phyloP scores from a whole-genome alignment of 2,888 invertebrate species.

The Agrypnus murinus region DNA sequence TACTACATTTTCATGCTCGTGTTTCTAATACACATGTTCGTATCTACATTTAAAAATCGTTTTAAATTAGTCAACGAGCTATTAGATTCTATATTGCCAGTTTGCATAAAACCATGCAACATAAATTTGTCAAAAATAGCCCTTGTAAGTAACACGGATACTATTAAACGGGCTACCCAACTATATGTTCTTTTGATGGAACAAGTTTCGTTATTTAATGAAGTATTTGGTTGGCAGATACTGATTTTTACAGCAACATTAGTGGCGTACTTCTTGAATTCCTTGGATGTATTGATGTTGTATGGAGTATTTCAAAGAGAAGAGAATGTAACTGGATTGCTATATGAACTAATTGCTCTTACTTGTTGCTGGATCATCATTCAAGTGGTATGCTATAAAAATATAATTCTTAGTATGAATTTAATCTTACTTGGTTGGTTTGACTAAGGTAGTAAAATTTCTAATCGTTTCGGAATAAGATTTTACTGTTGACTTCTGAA shows the following conservation, averaged over 20 bases:
- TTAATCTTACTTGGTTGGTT: too few species aligned
- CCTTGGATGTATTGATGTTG: background rate
- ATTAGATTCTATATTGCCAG: background rate
- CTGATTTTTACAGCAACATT: background rate
- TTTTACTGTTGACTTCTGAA: too few species aligned
- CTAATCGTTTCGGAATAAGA: too few species aligned
- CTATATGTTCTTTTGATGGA: constrained; percentile 1
- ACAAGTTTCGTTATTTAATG: constrained; percentile 13
- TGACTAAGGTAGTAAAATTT: too few species aligned
- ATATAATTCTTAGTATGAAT: too few species aligned
- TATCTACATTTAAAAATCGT: background rate
- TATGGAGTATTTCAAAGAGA: too few species aligned
- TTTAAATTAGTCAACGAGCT: background rate
- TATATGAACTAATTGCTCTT: background rate
- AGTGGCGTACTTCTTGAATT: background rate
- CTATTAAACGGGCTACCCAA: background rate
- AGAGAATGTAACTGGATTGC: too few species aligned
- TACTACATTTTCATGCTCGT: constrained; percentile 9
- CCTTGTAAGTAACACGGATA: background rate
- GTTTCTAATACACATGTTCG: constrained; percentile 4
- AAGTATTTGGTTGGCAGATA: constrained; percentile 29
- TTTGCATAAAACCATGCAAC: too few species aligned
- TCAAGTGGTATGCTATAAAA: too few species aligned
- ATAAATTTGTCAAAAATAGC: background rate
- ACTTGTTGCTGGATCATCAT: too few species aligned